Base-by-base conservation (phyloP, 2,113 vertebrate genomes). In the Phalacrocorax carbo region DNA sequence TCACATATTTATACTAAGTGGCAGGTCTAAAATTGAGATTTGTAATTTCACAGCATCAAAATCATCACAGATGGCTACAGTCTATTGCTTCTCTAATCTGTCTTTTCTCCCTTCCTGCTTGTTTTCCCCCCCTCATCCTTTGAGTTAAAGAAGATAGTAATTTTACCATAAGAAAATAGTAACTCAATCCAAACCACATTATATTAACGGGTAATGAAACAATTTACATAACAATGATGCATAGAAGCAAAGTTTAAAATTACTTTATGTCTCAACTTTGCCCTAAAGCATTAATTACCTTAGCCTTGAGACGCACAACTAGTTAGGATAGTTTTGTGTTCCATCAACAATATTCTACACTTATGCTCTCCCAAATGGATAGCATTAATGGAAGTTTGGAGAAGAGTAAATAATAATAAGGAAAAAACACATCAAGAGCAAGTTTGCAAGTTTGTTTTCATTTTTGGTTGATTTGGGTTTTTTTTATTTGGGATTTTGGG, bases 31-130 rank as follows among this genome's bases (percentile, higher is more conserved):
- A 98, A 96, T 89, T 96, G 91, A 96, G 93, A 94, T 94, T 95
- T 94, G 84, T 91, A 94, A 84, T 96, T 96, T 97, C 90, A 94
- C 36, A 96, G 82, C 84, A 81, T 92, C 87, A 95, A 91, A 97
- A 96, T 65, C 86, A 75, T 96, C 95, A 95, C 89, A 95, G 94
- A 97, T 89, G 91, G 90, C 81, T 95, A 73, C 76, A 95, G 95
- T 96, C 95, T 97, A 96, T 91, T 96, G 92, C 90, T 95, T 97
- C 94, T 94, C 96, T 96, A 94, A 96, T 97, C 77, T 80, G 69
- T 64, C 83, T 95, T 89, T 72, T 70, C 78, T 93, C 71, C 55
- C 77, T 94, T 92, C 68, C 94, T 78, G 79, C 75, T 94, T 68
- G 16, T 73, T 92, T 42, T 87, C 8, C 49, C 20, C 36, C 66